phyloP scores from a whole-genome alignment of 1,140 invertebrate genomes.

The Drosophila baimaii region DNA sequence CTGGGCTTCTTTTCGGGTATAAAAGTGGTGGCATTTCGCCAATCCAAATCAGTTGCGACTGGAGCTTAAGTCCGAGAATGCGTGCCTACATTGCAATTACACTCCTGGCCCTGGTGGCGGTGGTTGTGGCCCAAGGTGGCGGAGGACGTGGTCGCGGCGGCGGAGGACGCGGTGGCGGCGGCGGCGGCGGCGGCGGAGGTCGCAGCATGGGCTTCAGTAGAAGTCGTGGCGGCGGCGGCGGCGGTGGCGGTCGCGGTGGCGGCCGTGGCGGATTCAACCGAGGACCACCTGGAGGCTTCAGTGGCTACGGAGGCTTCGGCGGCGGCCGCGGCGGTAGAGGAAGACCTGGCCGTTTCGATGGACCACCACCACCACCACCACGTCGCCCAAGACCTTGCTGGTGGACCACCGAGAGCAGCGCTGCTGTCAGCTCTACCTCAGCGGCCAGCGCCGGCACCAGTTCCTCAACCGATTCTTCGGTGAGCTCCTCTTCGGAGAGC shows the following conservation, averaged over 20 bases:
- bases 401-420: constrained; percentile 8
- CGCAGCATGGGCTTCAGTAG: neutral
- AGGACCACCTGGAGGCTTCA: neutral
- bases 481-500: constrained; percentile 7
- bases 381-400: constrained; percentile 15
- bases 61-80: constrained; percentile 31
- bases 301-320: constrained; percentile 1
- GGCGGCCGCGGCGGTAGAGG: neutral
- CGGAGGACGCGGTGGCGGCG: constrained; percentile 7
- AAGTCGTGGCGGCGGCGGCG: constrained; percentile 4
- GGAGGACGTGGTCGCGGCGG: constrained; percentile 26
- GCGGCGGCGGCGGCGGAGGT: constrained; percentile 2
- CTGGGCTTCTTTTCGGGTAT: constrained; percentile 17
- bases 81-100: constrained; percentile 42
- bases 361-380: neutral
- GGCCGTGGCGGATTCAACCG: neutral
- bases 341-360: constrained; percentile 3
- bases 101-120: constrained; percentile 49
- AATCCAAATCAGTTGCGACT: constrained; percentile 30
- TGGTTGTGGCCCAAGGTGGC: constrained; percentile 45
- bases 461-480: constrained; percentile 4
- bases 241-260: neutral
- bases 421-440: neutral
- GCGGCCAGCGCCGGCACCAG: too few relatives aligned
- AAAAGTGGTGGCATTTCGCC: constrained; percentile 26